Evolutionary conservation across 1,140 invertebrate species (phyloP), one percentile per base, ranked within the genome.

Genomic region (Elymnias hypermnestra): DNA sequence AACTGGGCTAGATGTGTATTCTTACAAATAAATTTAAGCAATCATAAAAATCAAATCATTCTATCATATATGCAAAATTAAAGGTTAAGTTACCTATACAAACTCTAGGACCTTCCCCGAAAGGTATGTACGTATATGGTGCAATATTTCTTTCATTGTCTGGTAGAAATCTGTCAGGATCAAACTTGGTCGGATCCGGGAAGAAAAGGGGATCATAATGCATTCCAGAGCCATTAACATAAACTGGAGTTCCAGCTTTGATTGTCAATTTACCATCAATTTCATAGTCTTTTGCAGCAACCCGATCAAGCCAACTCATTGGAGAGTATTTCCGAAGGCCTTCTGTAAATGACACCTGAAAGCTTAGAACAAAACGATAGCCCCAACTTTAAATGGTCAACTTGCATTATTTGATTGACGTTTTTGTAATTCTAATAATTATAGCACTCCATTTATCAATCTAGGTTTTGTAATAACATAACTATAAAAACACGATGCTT

Each of bases 131-230:
- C 0, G 77, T 55, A 15, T 65, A 86, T 0, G 61, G 56, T 5
- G 23, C 36, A 0, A 71, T 58, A 1, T 62, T 54, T 0, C 29
- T 13, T 23, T 79, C 76, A 41, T 88, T 87, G 29, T 87, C 79
- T 1, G 83, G 78, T 12, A 73, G 52, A 50, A 89, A 91, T 36
- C 90, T 57, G 19, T 89, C 88, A 4, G 89, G 89, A 56, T 87
- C 60, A 41, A 89, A 90, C 35, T 52, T 66, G 3, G 87, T 68
- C 0, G 89, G 89, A 7, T 90, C 69, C 0, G 75, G 72, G 53
- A 77, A 90, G 38, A 82, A 76, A 9, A 83, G 53, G 3, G 81
- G 67, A 59, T 89, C 85, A 5, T 63, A 54, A 35, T 91, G 89
- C 15, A 91, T 62, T 1, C 74, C 72, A 21, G 43, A 37, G 1